A percentile compares a stretch with the other conserved stretches of the same genome.
Evolutionary conservation across 1,140 invertebrate species (phyloP).

Genomic region (Diachasma alloeum): DNA sequence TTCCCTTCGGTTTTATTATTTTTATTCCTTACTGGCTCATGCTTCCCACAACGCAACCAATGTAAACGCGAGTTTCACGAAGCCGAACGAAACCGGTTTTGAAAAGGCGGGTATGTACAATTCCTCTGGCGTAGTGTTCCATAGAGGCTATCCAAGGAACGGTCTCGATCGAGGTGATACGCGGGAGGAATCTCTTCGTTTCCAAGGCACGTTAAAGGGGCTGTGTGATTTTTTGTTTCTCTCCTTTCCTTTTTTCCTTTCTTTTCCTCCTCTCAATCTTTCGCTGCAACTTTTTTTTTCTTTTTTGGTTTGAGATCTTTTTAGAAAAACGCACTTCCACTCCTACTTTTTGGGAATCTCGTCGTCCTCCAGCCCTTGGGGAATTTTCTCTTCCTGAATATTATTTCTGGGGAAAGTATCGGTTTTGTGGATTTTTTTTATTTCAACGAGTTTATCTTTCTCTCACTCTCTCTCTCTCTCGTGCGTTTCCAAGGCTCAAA

Average conservation of each 20-base stretch:
- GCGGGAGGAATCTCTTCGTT: constrained; percentile 27
- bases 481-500: background rate
- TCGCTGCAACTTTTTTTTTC: background rate
- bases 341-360: too few species aligned
- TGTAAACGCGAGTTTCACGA: constrained; percentile 49
- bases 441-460: constrained; percentile 12
- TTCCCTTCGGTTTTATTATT: constrained; percentile 1
- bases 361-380: background rate
- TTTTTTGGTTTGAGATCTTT: background rate
- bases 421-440: background rate
- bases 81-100: constrained; percentile 56
- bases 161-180: constrained; percentile 33
- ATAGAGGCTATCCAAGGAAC: constrained; percentile 26
- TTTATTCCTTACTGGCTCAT: constrained; percentile 44
- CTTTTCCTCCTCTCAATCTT: background rate
- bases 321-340: background rate
- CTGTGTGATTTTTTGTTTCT: background rate
- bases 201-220: background rate
- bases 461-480: constrained; percentile 11
- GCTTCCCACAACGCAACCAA: constrained; percentile 49
- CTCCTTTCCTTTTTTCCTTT: background rate
- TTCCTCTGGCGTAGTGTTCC: constrained; percentile 36
- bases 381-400: background rate
- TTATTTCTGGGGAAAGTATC: background rate
- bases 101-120: constrained; percentile 39